phyloP scores from a whole-genome alignment of 2,888 invertebrate genomes.

The Leucania comma region DNA sequence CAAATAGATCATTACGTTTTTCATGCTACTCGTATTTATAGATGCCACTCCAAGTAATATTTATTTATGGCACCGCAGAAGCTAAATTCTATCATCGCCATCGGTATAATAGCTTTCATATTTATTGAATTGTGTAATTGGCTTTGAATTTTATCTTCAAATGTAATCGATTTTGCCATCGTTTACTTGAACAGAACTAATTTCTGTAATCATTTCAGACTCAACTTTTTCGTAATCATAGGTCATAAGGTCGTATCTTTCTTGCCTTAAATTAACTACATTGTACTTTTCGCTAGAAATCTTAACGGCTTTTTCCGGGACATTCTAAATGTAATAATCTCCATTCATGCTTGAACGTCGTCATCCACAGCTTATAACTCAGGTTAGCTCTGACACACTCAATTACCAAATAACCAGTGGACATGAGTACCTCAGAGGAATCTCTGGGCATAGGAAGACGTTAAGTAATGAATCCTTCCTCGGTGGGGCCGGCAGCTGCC shows the following conservation, averaged over 20 bases:
- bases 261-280: neutral
- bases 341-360: neutral
- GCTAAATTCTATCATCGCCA: constrained; percentile 27
- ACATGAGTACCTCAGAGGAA: constrained; percentile 52
- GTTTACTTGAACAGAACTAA: constrained; percentile 9
- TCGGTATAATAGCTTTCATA: constrained; percentile 25
- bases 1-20: constrained; percentile 45
- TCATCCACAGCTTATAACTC: constrained; percentile 37
- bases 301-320: neutral
- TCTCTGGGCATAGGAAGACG: constrained; percentile 56
- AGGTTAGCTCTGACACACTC: constrained; percentile 42
- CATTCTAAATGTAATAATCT: neutral
- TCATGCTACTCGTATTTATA: constrained; percentile 3
- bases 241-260: constrained; percentile 4
- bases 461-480: constrained; percentile 60
- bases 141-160: neutral
- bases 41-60: constrained; percentile 34
- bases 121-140: constrained; percentile 19
- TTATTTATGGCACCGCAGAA: constrained; percentile 30
- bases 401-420: constrained; percentile 49
- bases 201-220: neutral
- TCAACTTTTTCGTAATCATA: neutral
- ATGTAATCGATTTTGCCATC: neutral
- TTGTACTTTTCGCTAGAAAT: neutral
- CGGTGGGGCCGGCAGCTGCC: constrained; percentile 74